Base-by-base conservation (phyloP, 2,888 invertebrate genomes). In the Pheosia tremula region DNA sequence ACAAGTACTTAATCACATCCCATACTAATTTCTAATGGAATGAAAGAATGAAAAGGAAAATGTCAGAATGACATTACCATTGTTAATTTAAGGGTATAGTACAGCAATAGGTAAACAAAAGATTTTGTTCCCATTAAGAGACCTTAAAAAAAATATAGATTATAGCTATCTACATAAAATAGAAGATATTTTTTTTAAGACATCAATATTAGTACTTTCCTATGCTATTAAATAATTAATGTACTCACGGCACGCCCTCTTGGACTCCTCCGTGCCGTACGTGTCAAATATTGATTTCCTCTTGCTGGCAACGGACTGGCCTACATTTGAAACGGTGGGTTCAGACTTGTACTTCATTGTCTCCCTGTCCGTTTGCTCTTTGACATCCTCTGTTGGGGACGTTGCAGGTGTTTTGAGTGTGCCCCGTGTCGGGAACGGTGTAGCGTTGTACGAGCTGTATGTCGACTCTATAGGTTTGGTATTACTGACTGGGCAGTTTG, bases 261-360 rank as follows among this genome's bases (percentile, higher is more conserved):
- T 47, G 4, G 79, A 60, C 11, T 72, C 69, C 24, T 81, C 77
- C 5, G 61, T 69, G 37, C 50, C 65, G 6, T 62, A 66, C n/a
- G 71, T 68, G 38, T 86, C 79, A 69, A 87, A 90, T 58, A 91
- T 71, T 7, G 87, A 86, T 67, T 87, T 88, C 59, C 91, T 79
- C 69, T 86, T 89, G 38, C 60, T 69, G 6, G 80, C 68, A 41
- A 85, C 67, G 52, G 85, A 80, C 11, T 78, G 74, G 2, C 82
- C 82, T 55, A 74, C 68, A 5, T 67, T 72, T n/a, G 82, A 72
- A 4, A 83, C 64, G 45, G 82, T 71, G 59, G 83, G 82, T 41
- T 83, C 80, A 3, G 78, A 52, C 61, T 78, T 81, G 47, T 76
- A 81, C 41, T 63, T 57, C 24, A 67, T 64, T 37, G 61, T 67